phyloP scores from a whole-genome alignment of 2,888 invertebrate genomes.

The Aelia acuminata region DNA sequence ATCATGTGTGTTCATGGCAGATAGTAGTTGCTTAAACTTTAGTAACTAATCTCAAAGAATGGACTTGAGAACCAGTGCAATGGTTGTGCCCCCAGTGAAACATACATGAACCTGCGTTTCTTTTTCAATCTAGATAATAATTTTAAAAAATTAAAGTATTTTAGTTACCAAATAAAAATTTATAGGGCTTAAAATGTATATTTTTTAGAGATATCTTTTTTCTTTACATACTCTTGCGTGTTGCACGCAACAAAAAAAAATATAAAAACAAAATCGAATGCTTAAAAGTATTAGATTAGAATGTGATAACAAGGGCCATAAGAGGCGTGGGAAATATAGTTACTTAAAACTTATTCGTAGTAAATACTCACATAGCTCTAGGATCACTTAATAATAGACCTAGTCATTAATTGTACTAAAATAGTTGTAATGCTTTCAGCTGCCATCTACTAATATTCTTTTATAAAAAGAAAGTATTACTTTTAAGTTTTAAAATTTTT shows the following conservation, averaged over 20 bases:
- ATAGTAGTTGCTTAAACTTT: conserved; percentile 58
- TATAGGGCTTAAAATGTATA: conserved; percentile 61
- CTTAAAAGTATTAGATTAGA: conserved; percentile 65
- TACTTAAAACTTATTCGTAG: conserved; percentile 61
- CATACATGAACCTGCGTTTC: conserved; percentile 57
- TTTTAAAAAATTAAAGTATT: conserved; percentile 56
- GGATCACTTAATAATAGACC: conserved; percentile 63
- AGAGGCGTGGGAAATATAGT: conserved; percentile 62
- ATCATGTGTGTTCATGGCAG: conserved; percentile 60
- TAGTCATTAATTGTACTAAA: conserved; percentile 62
- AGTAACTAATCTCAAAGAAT: conserved; percentile 57
- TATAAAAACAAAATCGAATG: conserved; percentile 62
- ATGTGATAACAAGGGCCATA: conserved; percentile 65
- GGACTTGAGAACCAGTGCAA: conserved; percentile 58
- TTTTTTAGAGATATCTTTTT: conserved; percentile 60
- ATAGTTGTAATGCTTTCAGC: conserved; percentile 65
- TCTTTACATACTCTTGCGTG: conserved; percentile 60
- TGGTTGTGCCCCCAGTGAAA: conserved; percentile 59
- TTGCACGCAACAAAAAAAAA: conserved; percentile 63
- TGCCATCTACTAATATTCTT: conserved; percentile 63
- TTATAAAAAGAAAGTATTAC: conserved; percentile 55
- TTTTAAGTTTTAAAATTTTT: conserved; percentile 45
- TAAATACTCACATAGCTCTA: conserved; percentile 60
- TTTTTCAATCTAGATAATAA: conserved; percentile 60
- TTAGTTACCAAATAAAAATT: conserved; percentile 57